A percentile compares a stretch with the other conserved stretches of the same genome.
Conservation (phyloP, 2,113 vertebrate species). For the Danionella cerebrum region DNA sequence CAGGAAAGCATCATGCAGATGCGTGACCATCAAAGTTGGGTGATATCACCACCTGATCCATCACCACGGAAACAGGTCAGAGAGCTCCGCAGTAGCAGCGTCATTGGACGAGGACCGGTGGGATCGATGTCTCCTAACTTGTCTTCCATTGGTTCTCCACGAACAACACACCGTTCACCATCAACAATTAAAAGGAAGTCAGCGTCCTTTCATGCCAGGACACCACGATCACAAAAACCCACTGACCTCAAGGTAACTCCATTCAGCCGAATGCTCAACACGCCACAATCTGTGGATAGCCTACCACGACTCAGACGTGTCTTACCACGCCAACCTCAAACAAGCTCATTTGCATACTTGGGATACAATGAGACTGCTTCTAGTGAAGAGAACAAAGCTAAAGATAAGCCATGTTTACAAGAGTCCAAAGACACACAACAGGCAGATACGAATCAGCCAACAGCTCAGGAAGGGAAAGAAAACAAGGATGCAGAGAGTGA, state of each 20-base stretch:
- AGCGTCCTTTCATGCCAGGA: conserved; percentile 77
- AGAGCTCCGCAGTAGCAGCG: conserved; percentile 74
- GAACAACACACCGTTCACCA: conserved; percentile 72
- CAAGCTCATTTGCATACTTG: conserved; percentile 82
- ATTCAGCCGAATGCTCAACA: conserved; percentile 86
- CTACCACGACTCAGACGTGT: conserved; percentile 86
- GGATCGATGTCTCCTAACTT: conserved; percentile 71
- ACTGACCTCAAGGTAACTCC: conserved; percentile 86
- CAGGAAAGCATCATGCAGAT: conserved; percentile 94
- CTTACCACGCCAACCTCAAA: conserved; percentile 82
- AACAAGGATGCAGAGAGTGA: conserved; percentile 14
- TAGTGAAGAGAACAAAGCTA: conserved; percentile 16
- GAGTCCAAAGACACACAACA: conserved; percentile 38
- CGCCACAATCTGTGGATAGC: conserved; percentile 90
- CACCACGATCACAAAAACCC: conserved; percentile 83
- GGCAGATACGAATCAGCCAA: background rate
- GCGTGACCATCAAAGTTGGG: conserved; percentile 88
- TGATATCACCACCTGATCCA: conserved; percentile 81
- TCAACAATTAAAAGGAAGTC: conserved; percentile 76
- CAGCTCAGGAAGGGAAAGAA: conserved; percentile 32
- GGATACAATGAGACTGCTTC: conserved; percentile 66
- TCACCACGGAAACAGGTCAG: conserved; percentile 82
- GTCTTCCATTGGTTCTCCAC: conserved; percentile 72
- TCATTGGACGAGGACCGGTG: conserved; percentile 64
- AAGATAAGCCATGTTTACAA: conserved; percentile 9